Conservation (phyloP, 2,113 vertebrate genomes). For the Tupaia chinensis region DNA sequence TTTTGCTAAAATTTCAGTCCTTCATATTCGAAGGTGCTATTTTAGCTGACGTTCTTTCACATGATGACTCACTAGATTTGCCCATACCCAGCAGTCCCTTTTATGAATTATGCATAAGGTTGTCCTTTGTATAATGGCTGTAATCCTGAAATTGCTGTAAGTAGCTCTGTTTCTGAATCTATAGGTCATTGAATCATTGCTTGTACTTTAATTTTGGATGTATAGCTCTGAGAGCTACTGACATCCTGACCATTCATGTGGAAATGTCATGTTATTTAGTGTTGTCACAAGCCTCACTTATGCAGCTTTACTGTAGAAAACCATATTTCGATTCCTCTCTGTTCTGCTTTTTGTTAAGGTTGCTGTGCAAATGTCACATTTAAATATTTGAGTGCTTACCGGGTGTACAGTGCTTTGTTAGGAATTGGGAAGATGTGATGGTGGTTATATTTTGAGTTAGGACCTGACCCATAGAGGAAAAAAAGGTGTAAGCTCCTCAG, state of each 20-base stretch:
- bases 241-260: background rate
- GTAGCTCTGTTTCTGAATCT: constrained; percentile 37
- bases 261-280: constrained; percentile 20
- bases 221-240: background rate
- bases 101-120: constrained; percentile 31
- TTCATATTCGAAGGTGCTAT: constrained; percentile 3
- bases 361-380: constrained; percentile 40
- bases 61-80: constrained; percentile 3
- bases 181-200: background rate
- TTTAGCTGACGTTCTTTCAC: constrained; percentile 36
- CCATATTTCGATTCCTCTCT: constrained; percentile 35
- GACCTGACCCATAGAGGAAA: constrained; percentile 41
- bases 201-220: constrained; percentile 55
- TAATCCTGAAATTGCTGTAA: constrained; percentile 3
- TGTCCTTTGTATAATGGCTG: constrained; percentile 27
- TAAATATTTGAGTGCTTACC: constrained; percentile 58
- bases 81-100: background rate
- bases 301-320: background rate
- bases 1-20: constrained; percentile 23
- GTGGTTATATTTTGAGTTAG: constrained; percentile 40
- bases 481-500: constrained; percentile 46
- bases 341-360: constrained; percentile 66
- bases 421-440: constrained; percentile 32
- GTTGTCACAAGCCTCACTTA: background rate
- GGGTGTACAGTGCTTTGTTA: constrained; percentile 26